phyloP scores from a whole-genome alignment of 2,888 invertebrate genomes.

The Rhamphomyia laevipes region DNA sequence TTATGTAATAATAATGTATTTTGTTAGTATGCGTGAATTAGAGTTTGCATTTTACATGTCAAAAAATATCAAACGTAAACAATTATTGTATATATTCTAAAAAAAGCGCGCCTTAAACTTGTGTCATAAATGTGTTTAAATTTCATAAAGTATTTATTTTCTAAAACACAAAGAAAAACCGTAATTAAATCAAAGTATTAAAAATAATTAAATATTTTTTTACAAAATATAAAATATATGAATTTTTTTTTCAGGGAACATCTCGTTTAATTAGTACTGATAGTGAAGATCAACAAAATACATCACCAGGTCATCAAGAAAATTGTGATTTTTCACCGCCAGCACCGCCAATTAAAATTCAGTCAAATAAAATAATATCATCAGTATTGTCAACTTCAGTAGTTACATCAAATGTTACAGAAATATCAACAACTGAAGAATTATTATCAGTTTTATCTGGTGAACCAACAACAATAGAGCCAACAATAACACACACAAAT shows the following conservation, averaged over 20 bases:
- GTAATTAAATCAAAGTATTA: too few relatives aligned
- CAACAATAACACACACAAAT: conserved; percentile 25
- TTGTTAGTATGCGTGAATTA: too few relatives aligned
- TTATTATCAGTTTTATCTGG: conserved; percentile 12
- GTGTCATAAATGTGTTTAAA: too few relatives aligned
- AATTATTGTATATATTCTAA: too few relatives aligned
- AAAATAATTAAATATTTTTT: too few relatives aligned
- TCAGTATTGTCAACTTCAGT: conserved; percentile 7
- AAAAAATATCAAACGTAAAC: too few relatives aligned
- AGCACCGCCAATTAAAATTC: conserved; percentile 9
- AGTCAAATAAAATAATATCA: conserved; percentile 12
- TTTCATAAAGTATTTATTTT: too few relatives aligned
- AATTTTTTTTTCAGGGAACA: conserved; percentile 38
- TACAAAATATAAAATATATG: neutral
- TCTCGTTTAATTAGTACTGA: conserved; percentile 54
- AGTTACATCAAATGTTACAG: neutral
- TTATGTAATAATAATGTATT: too few relatives aligned
- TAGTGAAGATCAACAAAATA: conserved; percentile 48
- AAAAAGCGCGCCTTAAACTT: too few relatives aligned
- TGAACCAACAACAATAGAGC: conserved; percentile 8
- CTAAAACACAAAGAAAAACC: too few relatives aligned
- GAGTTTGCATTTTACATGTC: too few relatives aligned
- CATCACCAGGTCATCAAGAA: conserved; percentile 39
- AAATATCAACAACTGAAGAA: conserved; percentile 13
- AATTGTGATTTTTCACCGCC: conserved; percentile 11